Conservation (phyloP, 1,140 invertebrate species). For the Heliconius nattereri region DNA sequence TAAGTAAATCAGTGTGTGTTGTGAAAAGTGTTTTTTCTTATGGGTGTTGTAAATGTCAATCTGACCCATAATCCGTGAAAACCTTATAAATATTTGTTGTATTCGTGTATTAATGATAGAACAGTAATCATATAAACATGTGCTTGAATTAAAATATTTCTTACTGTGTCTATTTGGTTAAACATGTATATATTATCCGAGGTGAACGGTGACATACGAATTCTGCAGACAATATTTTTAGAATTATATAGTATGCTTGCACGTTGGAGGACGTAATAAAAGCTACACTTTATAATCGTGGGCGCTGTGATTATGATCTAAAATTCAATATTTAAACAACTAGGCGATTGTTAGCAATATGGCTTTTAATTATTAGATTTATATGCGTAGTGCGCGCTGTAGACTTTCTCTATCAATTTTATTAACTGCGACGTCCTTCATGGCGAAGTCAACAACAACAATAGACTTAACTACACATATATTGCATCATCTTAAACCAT, state of each 20-base stretch:
- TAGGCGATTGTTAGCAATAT: background rate
- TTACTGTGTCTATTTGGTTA: slow-evolving; percentile 8
- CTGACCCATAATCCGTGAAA: slow-evolving; percentile 80
- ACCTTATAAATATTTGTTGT: slow-evolving; percentile 55
- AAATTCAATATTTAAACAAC: slow-evolving; percentile 5
- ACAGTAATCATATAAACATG: slow-evolving; percentile 7
- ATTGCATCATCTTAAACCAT: slow-evolving; percentile 32
- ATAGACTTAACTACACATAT: slow-evolving; percentile 29
- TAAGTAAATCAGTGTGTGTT: slow-evolving; percentile 59
- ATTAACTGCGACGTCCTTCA: slow-evolving; percentile 56
- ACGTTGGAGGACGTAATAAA: slow-evolving; percentile 70
- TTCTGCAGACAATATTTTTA: slow-evolving; percentile 78
- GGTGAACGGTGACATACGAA: slow-evolving; percentile 69
- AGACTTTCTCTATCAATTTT: slow-evolving; percentile 60
- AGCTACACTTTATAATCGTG: slow-evolving; percentile 43
- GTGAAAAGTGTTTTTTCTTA: slow-evolving; percentile 69
- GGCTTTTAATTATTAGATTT: slow-evolving; percentile 18
- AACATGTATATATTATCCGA: slow-evolving; percentile 44
- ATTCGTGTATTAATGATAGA: slow-evolving; percentile 48
- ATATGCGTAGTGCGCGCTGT: slow-evolving; percentile 47
- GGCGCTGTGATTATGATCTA: slow-evolving; percentile 30
- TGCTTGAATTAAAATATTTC: background rate
- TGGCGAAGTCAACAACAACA: slow-evolving; percentile 42
- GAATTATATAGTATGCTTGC: slow-evolving; percentile 70
- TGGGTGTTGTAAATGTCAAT: slow-evolving; percentile 77